Percentiles rank a stretch among this genome's conserved stretches.
These are phyloP conservation scores for Bruchidius siliquastri DNA, from an alignment of 2,888 invertebrate genomes.

Conservation along the genomic window DNA sequence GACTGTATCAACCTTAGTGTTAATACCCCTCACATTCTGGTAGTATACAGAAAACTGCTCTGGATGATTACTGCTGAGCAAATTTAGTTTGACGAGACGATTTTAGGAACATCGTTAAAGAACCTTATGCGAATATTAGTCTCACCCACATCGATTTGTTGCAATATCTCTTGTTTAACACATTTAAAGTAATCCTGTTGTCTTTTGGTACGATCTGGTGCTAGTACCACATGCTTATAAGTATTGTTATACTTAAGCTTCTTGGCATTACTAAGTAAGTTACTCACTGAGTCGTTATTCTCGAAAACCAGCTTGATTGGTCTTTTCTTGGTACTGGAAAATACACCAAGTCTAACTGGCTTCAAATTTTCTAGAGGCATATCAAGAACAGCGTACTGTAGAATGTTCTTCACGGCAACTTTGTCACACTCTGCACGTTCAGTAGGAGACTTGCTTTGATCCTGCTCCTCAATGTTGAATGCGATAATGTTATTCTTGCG, in stretches of 20 bases:
- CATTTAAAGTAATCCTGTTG: conserved; percentile 1
- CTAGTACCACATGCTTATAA: background rate
- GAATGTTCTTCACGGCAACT: background rate
- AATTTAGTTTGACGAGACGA: background rate
- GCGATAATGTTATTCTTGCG: conserved; percentile 2
- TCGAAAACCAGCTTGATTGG: conserved; percentile 2
- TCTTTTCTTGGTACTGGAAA: background rate
- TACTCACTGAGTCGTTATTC: background rate
- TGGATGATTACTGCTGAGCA: conserved; percentile 1
- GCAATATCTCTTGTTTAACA: background rate
- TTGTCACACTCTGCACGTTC: conserved; percentile 2
- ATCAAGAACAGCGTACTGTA: background rate
- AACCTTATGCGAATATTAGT: conserved; percentile 1
- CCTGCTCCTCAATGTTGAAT: conserved; percentile 5
- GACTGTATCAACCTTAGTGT: conserved; percentile 3
- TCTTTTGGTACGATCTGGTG: conserved; percentile 2
- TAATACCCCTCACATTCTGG: conserved; percentile 8
- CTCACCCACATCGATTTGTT: background rate
- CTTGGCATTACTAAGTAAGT: background rate
- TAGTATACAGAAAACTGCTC: conserved; percentile 3
- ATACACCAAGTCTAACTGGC: background rate
- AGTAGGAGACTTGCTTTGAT: conserved; percentile 3
- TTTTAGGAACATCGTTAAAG: conserved; percentile 1
- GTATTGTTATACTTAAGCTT: background rate
- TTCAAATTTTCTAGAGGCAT: background rate